These are phyloP conservation scores for Microcebus tavaratra DNA, from an alignment of 2,113 vertebrate species.

Conservation along the genomic window DNA sequence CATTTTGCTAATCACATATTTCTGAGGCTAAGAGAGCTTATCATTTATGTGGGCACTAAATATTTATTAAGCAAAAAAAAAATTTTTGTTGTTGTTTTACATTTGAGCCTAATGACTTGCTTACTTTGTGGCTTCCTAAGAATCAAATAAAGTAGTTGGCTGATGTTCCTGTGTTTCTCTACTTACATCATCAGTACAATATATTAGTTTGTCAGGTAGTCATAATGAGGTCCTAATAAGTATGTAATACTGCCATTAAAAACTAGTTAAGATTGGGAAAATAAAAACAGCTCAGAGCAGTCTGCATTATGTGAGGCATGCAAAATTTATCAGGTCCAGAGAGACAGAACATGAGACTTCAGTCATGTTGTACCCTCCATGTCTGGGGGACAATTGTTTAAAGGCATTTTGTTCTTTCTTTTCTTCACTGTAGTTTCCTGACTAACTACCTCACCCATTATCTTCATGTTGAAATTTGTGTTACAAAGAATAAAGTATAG, in stretches of 20 bases:
- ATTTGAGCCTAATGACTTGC: neutral
- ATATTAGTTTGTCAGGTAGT: neutral
- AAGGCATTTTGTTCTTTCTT: neutral
- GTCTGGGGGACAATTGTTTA: neutral
- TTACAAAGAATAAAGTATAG: neutral
- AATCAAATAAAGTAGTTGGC: neutral
- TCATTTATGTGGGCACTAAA: neutral
- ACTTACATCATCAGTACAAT: neutral
- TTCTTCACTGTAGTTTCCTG: neutral
- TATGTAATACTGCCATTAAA: neutral
- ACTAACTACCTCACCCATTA: neutral
- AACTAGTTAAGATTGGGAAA: neutral
- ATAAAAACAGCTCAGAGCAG: neutral
- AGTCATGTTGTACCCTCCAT: neutral
- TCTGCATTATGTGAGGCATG: neutral
- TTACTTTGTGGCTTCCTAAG: neutral
- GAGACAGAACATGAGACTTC: neutral
- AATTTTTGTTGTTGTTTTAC: neutral
- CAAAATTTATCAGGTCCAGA: neutral
- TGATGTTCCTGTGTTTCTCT: neutral
- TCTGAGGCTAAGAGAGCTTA: neutral
- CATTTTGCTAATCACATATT: neutral
- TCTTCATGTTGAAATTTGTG: neutral
- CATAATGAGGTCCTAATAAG: neutral
- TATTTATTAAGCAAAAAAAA: neutral